Percentiles rank a stretch among this genome's conserved stretches.
Evolutionary conservation across 2,888 invertebrate genomes (phyloP).

Genomic region (Drosophila koepferae): DNA sequence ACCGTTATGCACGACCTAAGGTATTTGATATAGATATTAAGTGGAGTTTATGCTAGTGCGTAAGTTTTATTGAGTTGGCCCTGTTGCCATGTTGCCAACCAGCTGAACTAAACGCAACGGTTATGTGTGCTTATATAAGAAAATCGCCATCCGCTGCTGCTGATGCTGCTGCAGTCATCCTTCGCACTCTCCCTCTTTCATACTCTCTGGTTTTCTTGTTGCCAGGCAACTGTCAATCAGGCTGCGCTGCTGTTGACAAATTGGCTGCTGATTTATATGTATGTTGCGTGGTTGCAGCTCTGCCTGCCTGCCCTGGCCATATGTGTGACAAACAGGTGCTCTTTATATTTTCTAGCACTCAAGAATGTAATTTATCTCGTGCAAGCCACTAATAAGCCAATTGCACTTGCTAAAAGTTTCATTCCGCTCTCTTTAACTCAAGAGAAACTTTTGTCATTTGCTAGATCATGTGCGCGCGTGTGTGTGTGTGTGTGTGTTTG

Average conservation of each 20-base stretch:
- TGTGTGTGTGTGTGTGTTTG: not conserved
- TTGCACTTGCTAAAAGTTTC: constrained; percentile 8
- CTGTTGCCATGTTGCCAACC: constrained; percentile 29
- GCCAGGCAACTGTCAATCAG: constrained; percentile 22
- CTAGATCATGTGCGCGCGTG: not conserved
- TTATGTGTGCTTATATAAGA: constrained; percentile 12
- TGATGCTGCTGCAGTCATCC: not conserved
- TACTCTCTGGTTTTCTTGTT: not conserved
- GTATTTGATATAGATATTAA: constrained; percentile 63
- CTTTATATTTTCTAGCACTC: not conserved
- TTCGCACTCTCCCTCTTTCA: too few relatives aligned
- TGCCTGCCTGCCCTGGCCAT: not conserved
- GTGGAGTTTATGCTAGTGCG: constrained; percentile 61
- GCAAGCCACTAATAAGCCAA: constrained; percentile 9
- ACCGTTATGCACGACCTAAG: constrained; percentile 59
- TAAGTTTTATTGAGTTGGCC: constrained; percentile 60
- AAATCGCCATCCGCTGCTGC: not conserved
- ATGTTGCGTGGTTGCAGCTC: not conserved
- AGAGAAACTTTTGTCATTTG: constrained; percentile 3
- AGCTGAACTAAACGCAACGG: constrained; percentile 20
- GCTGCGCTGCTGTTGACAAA: constrained; percentile 13
- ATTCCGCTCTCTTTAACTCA: not conserved
- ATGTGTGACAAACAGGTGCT: constrained; percentile 12
- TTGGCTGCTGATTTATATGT: constrained; percentile 24
- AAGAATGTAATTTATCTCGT: not conserved